Percentiles rank a stretch among this genome's conserved stretches.
These are phyloP conservation scores for Mycalesis mineus DNA, from an alignment of 2,888 invertebrate genomes.

Conservation along the genomic window DNA sequence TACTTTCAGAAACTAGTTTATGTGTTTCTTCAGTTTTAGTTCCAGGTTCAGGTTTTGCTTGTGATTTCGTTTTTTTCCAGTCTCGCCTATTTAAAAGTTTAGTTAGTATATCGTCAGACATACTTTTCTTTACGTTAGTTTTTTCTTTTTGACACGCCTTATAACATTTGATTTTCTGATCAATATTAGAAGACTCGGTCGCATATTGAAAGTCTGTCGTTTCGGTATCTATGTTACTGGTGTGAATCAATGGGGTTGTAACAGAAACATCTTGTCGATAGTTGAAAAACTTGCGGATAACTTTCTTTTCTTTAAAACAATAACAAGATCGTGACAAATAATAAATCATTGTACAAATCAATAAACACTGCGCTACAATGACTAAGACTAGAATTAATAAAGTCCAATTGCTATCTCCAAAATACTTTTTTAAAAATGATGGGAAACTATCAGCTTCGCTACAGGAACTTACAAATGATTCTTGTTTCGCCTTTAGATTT, in stretches of 20 bases:
- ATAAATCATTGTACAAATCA: constrained; percentile 52
- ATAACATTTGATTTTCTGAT: constrained; percentile 60
- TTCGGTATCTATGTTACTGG: constrained; percentile 58
- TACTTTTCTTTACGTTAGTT: constrained; percentile 44
- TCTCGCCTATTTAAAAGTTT: constrained; percentile 63
- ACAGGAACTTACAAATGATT: background rate
- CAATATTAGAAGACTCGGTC: constrained; percentile 52
- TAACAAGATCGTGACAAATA: constrained; percentile 42
- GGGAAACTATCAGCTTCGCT: constrained; percentile 10
- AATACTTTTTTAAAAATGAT: constrained; percentile 24
- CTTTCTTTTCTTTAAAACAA: constrained; percentile 40
- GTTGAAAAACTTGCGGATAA: constrained; percentile 52
- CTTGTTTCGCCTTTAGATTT: background rate
- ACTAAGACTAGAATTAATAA: constrained; percentile 39
- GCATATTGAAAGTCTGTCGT: constrained; percentile 53
- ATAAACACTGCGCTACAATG: constrained; percentile 47
- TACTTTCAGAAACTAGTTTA: constrained; percentile 4
- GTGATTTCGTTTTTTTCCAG: constrained; percentile 52
- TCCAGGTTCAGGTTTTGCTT: constrained; percentile 34
- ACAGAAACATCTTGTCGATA: constrained; percentile 59
- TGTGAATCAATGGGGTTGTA: constrained; percentile 60
- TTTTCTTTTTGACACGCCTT: constrained; percentile 59
- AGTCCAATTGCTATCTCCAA: constrained; percentile 39
- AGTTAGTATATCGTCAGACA: constrained; percentile 65
- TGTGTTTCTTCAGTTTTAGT: constrained; percentile 11